phyloP scores from a whole-genome alignment of 2,888 invertebrate genomes.

The Zygaena filipendulae region DNA sequence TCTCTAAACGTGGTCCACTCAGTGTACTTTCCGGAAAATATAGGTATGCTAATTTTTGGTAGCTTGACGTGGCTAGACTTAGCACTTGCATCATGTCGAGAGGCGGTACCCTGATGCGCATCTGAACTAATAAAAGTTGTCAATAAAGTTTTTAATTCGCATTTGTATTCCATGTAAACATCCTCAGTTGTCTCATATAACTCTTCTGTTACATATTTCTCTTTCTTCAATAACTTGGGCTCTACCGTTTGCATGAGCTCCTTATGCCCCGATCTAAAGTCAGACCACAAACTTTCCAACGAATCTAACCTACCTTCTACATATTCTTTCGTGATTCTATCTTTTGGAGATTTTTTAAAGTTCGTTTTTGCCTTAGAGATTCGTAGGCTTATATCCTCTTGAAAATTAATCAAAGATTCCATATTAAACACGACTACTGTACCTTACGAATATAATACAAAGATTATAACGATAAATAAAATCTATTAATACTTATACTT shows the following conservation, averaged over 20 bases:
- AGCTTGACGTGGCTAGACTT: constrained; percentile 1
- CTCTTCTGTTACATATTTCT: constrained; percentile 2
- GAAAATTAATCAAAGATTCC: constrained; percentile 4
- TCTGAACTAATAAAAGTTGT: background rate
- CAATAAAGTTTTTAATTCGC: constrained; percentile 3
- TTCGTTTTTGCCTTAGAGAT: constrained; percentile 4
- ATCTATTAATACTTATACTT: constrained; percentile 4
- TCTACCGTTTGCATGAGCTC: constrained; percentile 1
- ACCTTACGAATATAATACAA: background rate
- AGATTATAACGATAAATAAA: background rate
- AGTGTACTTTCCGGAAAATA: constrained; percentile 10
- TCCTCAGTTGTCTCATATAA: constrained; percentile 4
- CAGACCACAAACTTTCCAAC: constrained; percentile 8
- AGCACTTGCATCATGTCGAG: background rate
- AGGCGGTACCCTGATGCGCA: too few species aligned
- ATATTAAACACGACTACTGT: background rate
- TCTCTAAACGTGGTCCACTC: constrained; percentile 11
- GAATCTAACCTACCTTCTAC: constrained; percentile 7
- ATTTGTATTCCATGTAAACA: constrained; percentile 4
- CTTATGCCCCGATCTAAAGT: constrained; percentile 7
- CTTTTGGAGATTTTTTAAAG: constrained; percentile 8
- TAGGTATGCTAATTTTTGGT: constrained; percentile 10
- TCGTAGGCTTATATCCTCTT: constrained; percentile 1
- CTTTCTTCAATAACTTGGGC: too few species aligned
- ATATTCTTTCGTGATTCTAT: constrained; percentile 7